Conservation (phyloP, 1,140 invertebrate species). For the Magallana angulata region DNA sequence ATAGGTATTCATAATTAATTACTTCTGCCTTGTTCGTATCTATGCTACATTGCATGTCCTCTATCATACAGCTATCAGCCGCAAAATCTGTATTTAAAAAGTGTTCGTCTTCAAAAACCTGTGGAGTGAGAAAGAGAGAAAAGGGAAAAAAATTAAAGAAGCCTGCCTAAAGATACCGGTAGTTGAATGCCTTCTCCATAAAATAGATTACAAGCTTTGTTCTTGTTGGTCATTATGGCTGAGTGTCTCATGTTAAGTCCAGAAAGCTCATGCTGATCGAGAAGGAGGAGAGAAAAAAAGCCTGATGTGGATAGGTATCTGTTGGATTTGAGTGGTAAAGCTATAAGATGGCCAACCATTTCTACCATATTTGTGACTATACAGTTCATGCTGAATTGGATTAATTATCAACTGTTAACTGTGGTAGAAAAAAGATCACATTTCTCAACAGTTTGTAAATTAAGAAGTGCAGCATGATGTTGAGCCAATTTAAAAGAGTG, state of each 20-base stretch:
- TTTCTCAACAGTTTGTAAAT: not conserved
- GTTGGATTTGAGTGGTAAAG: too few relatives aligned
- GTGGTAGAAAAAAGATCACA: not conserved
- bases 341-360: too few relatives aligned
- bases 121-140: not conserved
- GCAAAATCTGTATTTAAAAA: not conserved
- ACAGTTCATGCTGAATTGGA: slow-evolving; percentile 3
- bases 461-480: too few relatives aligned
- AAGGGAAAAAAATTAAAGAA: too few relatives aligned
- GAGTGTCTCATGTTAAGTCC: not conserved
- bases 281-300: too few relatives aligned
- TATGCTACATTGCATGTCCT: not conserved
- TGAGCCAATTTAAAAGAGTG: too few relatives aligned
- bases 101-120: not conserved
- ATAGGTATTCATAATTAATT: slow-evolving; percentile 29
- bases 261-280: not conserved
- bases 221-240: slow-evolving; percentile 3
- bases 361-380: too few relatives aligned
- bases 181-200: not conserved
- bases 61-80: not conserved
- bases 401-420: slow-evolving; percentile 15
- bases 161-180: not conserved
- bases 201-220: slow-evolving; percentile 10
- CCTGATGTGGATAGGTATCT: too few relatives aligned
- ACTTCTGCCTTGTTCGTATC: not conserved